Evolutionary conservation across 2,113 vertebrate genomes (phyloP), one percentile per base, ranked within the genome.

Genomic region (Peromyscus maniculatus): DNA sequence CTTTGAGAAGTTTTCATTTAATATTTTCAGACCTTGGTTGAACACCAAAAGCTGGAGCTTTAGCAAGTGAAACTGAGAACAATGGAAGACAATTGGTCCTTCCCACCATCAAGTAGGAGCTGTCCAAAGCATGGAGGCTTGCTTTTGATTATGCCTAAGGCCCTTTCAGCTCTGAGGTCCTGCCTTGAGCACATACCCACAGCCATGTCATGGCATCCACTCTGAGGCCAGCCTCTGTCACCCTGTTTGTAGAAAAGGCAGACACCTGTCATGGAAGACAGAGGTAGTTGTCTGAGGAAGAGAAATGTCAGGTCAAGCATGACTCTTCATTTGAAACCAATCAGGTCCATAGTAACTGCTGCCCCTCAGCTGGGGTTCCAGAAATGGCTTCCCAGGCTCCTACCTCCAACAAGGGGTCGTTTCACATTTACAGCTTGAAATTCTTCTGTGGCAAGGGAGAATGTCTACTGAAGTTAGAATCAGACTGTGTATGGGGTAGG

Each of bases 391-490:
- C 78, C 57, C 49, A 94, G 62, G 74, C 36, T n/a, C 71, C n/a
- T 59, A 64, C 26, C 67, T 5, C 0, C 13, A 24, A 28, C 17
- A 31, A 17, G 28, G 82, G 57, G 33, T 31, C 46, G 10, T 57
- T 90, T 83, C 36, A 86, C 39, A 89, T 26, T 59, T n/a, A 87
- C n/a, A 95, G 59, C 39, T 55, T 93, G 43, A 83, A 1, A 82
- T 82, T 89, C 62, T 36, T 78, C 46, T 80, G 24, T 5, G 49
- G 52, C 72, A 31, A 79, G 78, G 74, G 43, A 66, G 75, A 67
- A 82, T 82, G 22, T 89, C 3, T 62, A 8, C 52, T 96, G 21
- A 46, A 79, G 52, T 96, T 93, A 75, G 77, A 77, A 74, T 80
- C 59, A 82, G 80, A 57, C 26, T 24, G 62, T 95, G 31, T 69